Percentiles rank a stretch among this genome's conserved stretches.
phyloP scores from a whole-genome alignment of 2,797 vertebrate species.

The Lycodopsis pacificus region DNA sequence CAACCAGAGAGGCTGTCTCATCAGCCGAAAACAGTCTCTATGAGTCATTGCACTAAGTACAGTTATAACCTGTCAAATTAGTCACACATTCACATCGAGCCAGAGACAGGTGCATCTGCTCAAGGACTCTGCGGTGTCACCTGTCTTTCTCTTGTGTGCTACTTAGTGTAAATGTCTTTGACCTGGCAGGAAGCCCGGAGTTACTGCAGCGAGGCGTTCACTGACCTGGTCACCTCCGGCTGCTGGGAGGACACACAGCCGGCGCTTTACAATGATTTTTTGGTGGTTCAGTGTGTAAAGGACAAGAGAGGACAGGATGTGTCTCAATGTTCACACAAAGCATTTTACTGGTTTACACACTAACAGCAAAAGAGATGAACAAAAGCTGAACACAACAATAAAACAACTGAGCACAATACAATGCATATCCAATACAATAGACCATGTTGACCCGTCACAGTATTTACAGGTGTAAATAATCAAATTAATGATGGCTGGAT shows the following conservation, averaged over 20 bases:
- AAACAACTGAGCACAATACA: neutral
- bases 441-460: neutral
- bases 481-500: neutral
- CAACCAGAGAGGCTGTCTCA: neutral
- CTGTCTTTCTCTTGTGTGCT: constrained; percentile 26
- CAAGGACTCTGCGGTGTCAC: constrained; percentile 10
- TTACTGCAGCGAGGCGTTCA: constrained; percentile 49
- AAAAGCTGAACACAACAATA: neutral
- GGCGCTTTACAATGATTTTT: constrained; percentile 16
- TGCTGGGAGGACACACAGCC: constrained; percentile 27
- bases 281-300: constrained; percentile 19
- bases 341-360: constrained; percentile 6
- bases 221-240: constrained; percentile 59
- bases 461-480: neutral
- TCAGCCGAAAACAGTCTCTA: neutral
- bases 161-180: constrained; percentile 44
- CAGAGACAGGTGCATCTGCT: neutral
- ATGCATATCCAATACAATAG: neutral
- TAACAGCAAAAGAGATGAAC: neutral
- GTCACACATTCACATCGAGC: neutral
- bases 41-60: neutral
- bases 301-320: constrained; percentile 16
- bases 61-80: neutral
- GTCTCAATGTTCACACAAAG: constrained; percentile 8
- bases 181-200: constrained; percentile 60